Percentiles rank a stretch among this genome's conserved stretches.
Evolutionary conservation across 2,888 invertebrate genomes (phyloP).

Genomic region (Metacarcinus magister): DNA sequence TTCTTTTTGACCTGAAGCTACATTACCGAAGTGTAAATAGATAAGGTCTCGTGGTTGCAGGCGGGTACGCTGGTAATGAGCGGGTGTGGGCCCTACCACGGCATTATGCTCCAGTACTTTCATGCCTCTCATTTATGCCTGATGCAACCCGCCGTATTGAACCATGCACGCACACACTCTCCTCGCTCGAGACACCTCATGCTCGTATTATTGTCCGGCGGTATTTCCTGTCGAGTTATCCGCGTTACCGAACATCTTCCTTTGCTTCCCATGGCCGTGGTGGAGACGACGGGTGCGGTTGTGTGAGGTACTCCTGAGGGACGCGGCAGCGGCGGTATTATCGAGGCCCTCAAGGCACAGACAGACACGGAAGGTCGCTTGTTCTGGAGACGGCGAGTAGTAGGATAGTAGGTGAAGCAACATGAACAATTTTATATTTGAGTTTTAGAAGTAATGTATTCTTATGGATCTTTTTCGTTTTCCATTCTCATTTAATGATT

Average conservation of each 20-base stretch:
- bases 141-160: constrained; percentile 6
- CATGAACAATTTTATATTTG: background rate
- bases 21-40: constrained; percentile 59
- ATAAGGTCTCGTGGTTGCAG: constrained; percentile 59
- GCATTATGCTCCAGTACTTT: constrained; percentile 59
- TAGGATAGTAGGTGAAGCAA: background rate
- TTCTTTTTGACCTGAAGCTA: constrained; percentile 39
- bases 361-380: constrained; percentile 54
- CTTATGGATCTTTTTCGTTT: background rate
- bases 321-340: constrained; percentile 29
- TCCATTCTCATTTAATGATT: background rate
- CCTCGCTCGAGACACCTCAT: background rate
- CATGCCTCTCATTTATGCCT: constrained; percentile 60
- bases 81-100: constrained; percentile 15
- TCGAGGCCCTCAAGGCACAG: constrained; percentile 9
- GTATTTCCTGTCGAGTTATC: constrained; percentile 59
- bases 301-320: constrained; percentile 46
- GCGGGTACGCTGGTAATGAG: constrained; percentile 64
- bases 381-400: constrained; percentile 6
- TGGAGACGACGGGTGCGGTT: constrained; percentile 29
- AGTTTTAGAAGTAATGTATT: background rate
- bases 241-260: background rate
- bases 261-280: constrained; percentile 9
- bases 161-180: background rate
- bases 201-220: background rate